A percentile compares a stretch with the other conserved stretches of the same genome.
Evolutionary conservation across 2,113 vertebrate species (phyloP).

Genomic region (Aix galericulata): DNA sequence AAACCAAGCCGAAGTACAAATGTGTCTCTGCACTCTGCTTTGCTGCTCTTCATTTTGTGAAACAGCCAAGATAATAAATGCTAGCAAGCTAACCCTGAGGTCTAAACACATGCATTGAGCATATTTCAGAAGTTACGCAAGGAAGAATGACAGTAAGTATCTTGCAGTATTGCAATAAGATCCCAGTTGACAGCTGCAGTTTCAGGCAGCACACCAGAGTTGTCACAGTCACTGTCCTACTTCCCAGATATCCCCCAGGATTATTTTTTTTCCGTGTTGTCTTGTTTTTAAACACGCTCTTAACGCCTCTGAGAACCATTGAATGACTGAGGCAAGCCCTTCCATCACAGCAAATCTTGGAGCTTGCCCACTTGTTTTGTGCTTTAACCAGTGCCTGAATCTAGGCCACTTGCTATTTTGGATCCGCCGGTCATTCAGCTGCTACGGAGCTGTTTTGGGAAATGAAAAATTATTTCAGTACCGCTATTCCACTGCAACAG

Average conservation of each 20-base stretch:
- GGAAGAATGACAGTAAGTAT: not conserved
- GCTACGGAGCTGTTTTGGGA: not conserved
- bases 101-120: not conserved
- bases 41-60: not conserved
- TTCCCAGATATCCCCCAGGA: not conserved
- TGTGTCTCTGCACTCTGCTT: not conserved
- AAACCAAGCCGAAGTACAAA: not conserved
- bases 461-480: not conserved
- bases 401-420: not conserved
- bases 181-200: not conserved
- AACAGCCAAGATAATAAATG: not conserved
- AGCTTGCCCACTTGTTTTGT: accelerated
- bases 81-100: not conserved
- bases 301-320: not conserved
- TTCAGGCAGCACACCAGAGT: not conserved
- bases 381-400: not conserved
- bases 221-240: not conserved
- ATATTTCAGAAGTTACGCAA: not conserved
- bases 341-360: not conserved
- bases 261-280: not conserved
- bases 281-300: not conserved
- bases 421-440: not conserved
- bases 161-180: not conserved
- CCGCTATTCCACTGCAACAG: not conserved
- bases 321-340: not conserved